Percentiles rank a stretch among this genome's conserved stretches.
phyloP scores from a whole-genome alignment of 2,797 vertebrate genomes.

The Pitangus sulphuratus region DNA sequence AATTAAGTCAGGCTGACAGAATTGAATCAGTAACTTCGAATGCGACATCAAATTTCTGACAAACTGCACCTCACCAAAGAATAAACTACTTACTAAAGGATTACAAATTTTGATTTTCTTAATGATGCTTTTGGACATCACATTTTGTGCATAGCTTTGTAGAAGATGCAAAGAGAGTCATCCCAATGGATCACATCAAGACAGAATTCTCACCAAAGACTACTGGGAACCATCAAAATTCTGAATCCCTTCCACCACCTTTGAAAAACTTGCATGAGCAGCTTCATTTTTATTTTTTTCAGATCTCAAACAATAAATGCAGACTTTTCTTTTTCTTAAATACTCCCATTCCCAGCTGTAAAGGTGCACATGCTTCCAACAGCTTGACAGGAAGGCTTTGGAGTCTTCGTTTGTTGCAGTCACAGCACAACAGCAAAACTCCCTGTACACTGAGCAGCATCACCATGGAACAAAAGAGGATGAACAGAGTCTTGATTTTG shows the following conservation, averaged over 20 bases:
- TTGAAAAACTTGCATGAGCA: background rate
- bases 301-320: background rate
- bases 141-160: background rate
- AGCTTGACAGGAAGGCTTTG: background rate
- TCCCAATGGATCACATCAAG: background rate
- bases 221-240: background rate
- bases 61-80: background rate
- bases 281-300: background rate
- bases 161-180: background rate
- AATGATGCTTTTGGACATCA: background rate
- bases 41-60: background rate
- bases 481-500: background rate
- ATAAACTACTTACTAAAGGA: background rate
- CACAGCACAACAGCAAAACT: background rate
- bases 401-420: background rate
- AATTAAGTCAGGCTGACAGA: background rate
- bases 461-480: background rate
- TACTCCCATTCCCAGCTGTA: background rate
- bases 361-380: background rate
- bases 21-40: background rate
- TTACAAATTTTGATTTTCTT: background rate
- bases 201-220: background rate
- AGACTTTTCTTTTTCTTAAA: background rate
- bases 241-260: background rate
- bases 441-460: accelerated